Percentiles rank a stretch among this genome's conserved stretches.
These are phyloP conservation scores for Holcopasites calliopsidis DNA, from an alignment of 1,140 invertebrate genomes.

Conservation along the genomic window DNA sequence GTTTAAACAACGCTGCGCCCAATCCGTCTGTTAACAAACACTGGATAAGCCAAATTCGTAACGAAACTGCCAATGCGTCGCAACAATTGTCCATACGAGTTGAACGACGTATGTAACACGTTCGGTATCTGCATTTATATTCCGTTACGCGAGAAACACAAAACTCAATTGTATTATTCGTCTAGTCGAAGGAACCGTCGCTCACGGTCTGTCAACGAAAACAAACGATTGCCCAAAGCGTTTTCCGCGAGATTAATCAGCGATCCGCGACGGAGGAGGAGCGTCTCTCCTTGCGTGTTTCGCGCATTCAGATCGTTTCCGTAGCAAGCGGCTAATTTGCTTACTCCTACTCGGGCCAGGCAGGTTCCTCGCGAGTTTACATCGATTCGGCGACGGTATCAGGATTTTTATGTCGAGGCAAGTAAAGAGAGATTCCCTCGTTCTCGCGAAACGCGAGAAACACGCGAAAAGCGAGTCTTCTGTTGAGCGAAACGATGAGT, in stretches of 20 bases:
- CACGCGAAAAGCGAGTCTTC: not conserved
- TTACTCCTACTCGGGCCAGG: not conserved
- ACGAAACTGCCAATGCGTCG: no score
- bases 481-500: not conserved
- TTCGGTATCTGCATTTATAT: no score
- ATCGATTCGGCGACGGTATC: not conserved
- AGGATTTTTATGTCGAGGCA: not conserved
- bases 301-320: not conserved
- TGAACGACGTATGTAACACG: no score
- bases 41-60: no score
- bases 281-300: not conserved
- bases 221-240: not conserved
- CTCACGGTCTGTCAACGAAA: not conserved
- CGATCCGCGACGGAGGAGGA: no score
- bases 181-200: conserved; percentile 13
- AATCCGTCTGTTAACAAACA: no score
- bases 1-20: no score
- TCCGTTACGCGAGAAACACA: no score
- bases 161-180: no score
- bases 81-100: no score
- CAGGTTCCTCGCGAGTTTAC: conserved; percentile 3
- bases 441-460: no score
- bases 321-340: not conserved
- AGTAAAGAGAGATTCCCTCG: not conserved
- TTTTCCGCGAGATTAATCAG: not conserved